Evolutionary conservation across 2,113 vertebrate genomes (phyloP), one percentile per base, ranked within the genome.

Genomic region (Protomyctophum bolini): DNA sequence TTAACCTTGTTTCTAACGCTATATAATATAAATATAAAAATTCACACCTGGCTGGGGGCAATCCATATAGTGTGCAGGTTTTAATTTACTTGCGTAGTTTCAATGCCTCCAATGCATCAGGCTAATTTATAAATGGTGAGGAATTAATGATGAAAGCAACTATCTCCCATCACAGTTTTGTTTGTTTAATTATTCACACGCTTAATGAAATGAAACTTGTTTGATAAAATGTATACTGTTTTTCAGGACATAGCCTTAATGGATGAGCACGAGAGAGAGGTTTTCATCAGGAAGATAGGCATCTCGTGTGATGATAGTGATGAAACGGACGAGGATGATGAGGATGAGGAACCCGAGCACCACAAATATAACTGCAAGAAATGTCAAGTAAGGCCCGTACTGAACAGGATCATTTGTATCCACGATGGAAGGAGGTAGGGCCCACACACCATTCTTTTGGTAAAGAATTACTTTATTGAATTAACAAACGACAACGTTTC

Each of bases 311-410:
- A 94, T 6, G 96, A 97, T 64, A 97, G 96, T 0, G 97, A 98
- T 0, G 96, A 95, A 52, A 94, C 96, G 0, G 97, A 98, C 0
- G 95, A 92, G 8, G 97, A 96, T 0, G 95, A 92, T 0, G 92
- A 91, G 6, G 91, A 91, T 1, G 91, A 95, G 0, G 95, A 97
- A 73, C 94, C 94, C 0, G 97, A 97, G 71, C 95, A 93, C 50
- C 97, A 99, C 92, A 99, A 97, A 83, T 99, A 99, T 92, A 97
- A 95, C 94, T 99, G 97, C 92, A 99, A 99, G 88, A 95, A 97
- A 88, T 99, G 98, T 86, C 98, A 99, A 90, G 98, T 99, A 47
- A 78, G 86, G 10, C 10, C 9, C 47, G 10, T 7, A 41, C 56
- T 10, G 14, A 49, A 41, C 33, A 2, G 33, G 33, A 3, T 41